A percentile compares a stretch with the other conserved stretches of the same genome.
phyloP scores from a whole-genome alignment of 1,140 invertebrate species.

The Scaptodrosophila lebanonensis region DNA sequence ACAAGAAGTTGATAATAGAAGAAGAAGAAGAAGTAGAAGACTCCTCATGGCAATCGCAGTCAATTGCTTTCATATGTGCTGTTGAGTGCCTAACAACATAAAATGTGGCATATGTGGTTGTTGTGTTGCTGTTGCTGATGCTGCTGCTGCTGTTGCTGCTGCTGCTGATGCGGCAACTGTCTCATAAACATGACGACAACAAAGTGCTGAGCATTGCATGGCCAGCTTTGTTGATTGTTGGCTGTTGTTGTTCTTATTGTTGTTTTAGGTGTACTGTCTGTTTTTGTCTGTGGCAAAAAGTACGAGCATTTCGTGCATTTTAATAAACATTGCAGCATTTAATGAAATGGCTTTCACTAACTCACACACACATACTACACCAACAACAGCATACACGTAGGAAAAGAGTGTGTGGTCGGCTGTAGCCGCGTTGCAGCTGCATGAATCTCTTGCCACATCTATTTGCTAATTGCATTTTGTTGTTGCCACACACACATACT shows the following conservation, averaged over 20 bases:
- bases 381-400: background rate
- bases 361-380: no score
- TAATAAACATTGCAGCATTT: slow-evolving; percentile 66
- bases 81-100: slow-evolving; percentile 37
- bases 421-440: slow-evolving; percentile 8
- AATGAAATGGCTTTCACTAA: slow-evolving; percentile 48
- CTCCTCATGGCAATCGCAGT: slow-evolving; percentile 53
- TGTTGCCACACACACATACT: slow-evolving; percentile 20
- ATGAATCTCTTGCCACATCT: slow-evolving; percentile 49
- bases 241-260: no score
- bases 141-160: no score
- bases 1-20: no score
- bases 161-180: slow-evolving; percentile 29
- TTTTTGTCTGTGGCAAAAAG: slow-evolving; percentile 43
- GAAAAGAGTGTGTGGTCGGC: slow-evolving; percentile 9
- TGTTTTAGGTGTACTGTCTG: slow-evolving; percentile 13
- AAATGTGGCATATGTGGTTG: slow-evolving; percentile 43
- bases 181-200: slow-evolving; percentile 46
- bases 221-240: slow-evolving; percentile 4
- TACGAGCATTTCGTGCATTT: slow-evolving; percentile 66
- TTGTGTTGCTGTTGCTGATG: background rate
- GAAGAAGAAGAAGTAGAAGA: no score
- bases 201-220: slow-evolving; percentile 19
- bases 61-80: slow-evolving; percentile 51
- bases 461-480: slow-evolving; percentile 71